Percentiles rank a stretch among this genome's conserved stretches.
Conservation (phyloP, 2,888 invertebrate genomes). For the Pardosa pseudoannulata region DNA sequence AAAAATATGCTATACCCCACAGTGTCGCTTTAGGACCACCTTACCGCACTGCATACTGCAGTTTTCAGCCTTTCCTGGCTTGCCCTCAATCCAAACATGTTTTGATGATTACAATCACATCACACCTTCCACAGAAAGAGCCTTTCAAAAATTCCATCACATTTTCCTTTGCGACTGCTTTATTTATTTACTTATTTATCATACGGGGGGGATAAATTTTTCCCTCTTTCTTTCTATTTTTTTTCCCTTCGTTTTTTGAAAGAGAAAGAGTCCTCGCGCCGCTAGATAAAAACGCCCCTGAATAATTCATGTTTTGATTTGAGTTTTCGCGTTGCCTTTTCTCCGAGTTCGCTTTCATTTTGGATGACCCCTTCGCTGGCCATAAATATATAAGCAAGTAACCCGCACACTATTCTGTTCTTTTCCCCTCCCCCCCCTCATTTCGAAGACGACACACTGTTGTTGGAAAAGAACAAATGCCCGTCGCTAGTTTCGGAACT, state of each 20-base stretch:
- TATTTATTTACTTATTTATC: constrained; percentile 10
- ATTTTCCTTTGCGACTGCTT: background rate
- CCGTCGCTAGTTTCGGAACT: too few species aligned
- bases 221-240: background rate
- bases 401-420: background rate
- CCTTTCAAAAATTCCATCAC: constrained; percentile 6
- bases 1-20: too few species aligned
- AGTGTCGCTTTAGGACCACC: too few species aligned
- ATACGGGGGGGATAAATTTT: background rate
- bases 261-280: background rate
- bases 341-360: background rate
- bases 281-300: constrained; percentile 12
- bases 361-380: background rate
- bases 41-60: too few species aligned
- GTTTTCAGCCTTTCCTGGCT: too few species aligned
- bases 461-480: too few species aligned
- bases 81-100: too few species aligned
- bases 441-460: too few species aligned
- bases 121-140: background rate
- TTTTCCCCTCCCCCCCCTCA: too few species aligned
- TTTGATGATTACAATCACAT: background rate
- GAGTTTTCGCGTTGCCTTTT: constrained; percentile 22
- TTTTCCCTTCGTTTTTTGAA: background rate
- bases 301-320: constrained; percentile 67
- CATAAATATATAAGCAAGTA: constrained; percentile 7